Conservation (phyloP, 2,113 vertebrate genomes). For the Eonycteris spelaea region DNA sequence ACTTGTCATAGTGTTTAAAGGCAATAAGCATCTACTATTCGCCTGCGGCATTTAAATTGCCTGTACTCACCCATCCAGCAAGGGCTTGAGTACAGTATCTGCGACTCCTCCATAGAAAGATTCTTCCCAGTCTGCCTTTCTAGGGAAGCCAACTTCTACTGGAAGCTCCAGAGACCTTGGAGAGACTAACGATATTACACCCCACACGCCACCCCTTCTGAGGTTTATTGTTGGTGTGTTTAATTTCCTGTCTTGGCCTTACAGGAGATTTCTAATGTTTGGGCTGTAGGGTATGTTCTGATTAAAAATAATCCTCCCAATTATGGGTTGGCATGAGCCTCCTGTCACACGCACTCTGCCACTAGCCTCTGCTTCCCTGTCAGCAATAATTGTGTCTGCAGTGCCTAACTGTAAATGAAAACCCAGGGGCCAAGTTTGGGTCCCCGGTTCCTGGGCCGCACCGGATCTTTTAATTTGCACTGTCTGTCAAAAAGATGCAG, state of each 20-base stretch:
- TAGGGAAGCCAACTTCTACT: conserved; percentile 58
- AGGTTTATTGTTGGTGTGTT: conserved; percentile 83
- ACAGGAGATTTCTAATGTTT: conserved; percentile 84
- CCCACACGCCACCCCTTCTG: conserved; percentile 73
- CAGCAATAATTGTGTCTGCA: conserved; percentile 85
- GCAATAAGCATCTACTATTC: background rate
- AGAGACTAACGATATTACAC: conserved; percentile 76
- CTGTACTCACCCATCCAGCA: conserved; percentile 32
- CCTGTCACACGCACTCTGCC: conserved; percentile 79
- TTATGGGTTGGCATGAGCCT: conserved; percentile 82
- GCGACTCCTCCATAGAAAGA: background rate
- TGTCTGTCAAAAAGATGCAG: conserved; percentile 84
- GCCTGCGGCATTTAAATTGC: conserved; percentile 57
- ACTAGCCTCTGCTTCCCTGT: conserved; percentile 81
- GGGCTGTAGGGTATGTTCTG: conserved; percentile 86
- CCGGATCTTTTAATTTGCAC: conserved; percentile 87
- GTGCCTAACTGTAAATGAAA: conserved; percentile 86
- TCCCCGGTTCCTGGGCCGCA: conserved; percentile 73
- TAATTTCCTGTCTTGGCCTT: conserved; percentile 87
- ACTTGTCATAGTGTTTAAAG: background rate
- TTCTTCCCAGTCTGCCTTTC: background rate
- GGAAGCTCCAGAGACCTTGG: conserved; percentile 70
- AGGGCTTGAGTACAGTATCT: background rate
- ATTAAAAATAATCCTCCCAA: conserved; percentile 90
- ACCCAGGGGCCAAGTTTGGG: conserved; percentile 84